Conservation (phyloP, 53 echinoderm and acorn worm species). For the Arbacia lixula region DNA sequence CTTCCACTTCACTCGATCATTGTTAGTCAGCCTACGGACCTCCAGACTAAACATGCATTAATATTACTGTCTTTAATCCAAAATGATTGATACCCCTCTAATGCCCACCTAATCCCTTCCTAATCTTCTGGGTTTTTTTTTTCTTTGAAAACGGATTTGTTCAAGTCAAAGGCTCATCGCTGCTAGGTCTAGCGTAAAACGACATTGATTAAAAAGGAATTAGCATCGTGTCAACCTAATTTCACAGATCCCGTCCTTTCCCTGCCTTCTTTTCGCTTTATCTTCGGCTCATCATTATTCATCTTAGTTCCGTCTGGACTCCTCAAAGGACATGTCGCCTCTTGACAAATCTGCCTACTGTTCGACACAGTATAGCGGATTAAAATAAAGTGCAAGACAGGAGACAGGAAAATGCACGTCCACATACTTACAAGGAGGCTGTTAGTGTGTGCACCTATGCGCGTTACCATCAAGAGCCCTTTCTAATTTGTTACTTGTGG, state of each 20-base stretch:
- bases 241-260: conserved; percentile 16
- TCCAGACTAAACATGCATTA: conserved; percentile 9
- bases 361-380: too few relatives aligned
- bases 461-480: too few relatives aligned
- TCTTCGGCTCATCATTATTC: neutral
- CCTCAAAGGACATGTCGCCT: conserved; percentile 21
- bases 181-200: conserved; percentile 14
- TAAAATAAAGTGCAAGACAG: too few relatives aligned
- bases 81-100: conserved; percentile 5
- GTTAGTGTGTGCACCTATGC: too few relatives aligned
- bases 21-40: too few relatives aligned
- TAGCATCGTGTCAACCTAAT: conserved; percentile 18
- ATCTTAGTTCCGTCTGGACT: conserved; percentile 19
- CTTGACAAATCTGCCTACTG: conserved; percentile 12
- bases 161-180: neutral
- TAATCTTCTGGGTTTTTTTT: neutral
- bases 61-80: conserved; percentile 23
- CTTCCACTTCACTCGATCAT: too few relatives aligned
- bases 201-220: conserved; percentile 26
- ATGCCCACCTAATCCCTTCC: neutral
- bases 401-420: too few relatives aligned
- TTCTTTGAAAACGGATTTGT: neutral
- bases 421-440: too few relatives aligned
- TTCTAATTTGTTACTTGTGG: too few relatives aligned
- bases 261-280: conserved; percentile 13